Conservation (phyloP, 2,113 vertebrate species). For the Hucho hucho region DNA sequence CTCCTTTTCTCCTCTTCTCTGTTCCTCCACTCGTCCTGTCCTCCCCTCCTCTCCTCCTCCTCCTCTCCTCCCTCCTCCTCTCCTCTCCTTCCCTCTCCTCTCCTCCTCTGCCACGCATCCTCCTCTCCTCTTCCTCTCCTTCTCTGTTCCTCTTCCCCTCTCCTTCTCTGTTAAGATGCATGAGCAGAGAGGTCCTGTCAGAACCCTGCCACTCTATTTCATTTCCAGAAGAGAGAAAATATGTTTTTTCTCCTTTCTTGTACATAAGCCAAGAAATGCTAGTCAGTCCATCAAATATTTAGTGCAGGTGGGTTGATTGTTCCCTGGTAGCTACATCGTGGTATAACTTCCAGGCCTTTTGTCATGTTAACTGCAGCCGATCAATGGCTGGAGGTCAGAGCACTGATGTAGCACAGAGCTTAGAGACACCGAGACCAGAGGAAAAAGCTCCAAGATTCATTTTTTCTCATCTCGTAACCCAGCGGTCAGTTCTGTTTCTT, state of each 20-base stretch:
- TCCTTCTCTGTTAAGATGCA: slow-evolving; percentile 25
- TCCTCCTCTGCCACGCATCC: too few species aligned
- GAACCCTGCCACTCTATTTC: slow-evolving; percentile 45
- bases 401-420: slow-evolving; percentile 94
- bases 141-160: too few species aligned
- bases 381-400: slow-evolving; percentile 98
- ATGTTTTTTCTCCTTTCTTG: slow-evolving; percentile 20
- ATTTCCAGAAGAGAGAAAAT: slow-evolving; percentile 49
- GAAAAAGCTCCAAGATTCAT: slow-evolving; percentile 53
- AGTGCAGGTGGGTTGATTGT: slow-evolving; percentile 90
- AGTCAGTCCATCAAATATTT: slow-evolving; percentile 86
- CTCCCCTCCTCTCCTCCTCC: too few species aligned
- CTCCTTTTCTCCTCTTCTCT: too few species aligned
- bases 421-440: slow-evolving; percentile 51
- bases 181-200: slow-evolving; percentile 43
- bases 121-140: neutral
- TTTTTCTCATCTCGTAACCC: slow-evolving; percentile 92
- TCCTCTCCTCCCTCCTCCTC: too few species aligned
- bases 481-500: slow-evolving; percentile 89
- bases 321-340: slow-evolving; percentile 82
- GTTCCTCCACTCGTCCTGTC: too few species aligned
- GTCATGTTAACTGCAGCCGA: slow-evolving; percentile 97
- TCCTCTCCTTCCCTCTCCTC: too few species aligned
- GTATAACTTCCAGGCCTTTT: slow-evolving; percentile 81
- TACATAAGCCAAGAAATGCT: slow-evolving; percentile 60